These are phyloP conservation scores for Phalacrocorax brasilianus DNA, from an alignment of 2,113 vertebrate species.

Conservation along the genomic window DNA sequence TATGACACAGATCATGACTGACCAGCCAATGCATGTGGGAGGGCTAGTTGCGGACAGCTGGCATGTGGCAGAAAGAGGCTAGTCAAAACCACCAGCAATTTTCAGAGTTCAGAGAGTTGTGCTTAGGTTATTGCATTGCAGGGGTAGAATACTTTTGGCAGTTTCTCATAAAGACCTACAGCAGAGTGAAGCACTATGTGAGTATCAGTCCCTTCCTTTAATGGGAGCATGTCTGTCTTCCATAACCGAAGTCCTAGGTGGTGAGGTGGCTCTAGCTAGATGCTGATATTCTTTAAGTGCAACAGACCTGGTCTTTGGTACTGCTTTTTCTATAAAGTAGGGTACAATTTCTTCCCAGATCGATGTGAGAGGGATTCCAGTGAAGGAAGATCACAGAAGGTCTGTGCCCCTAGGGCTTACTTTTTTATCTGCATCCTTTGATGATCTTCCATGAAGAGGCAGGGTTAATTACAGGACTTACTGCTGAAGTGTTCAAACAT, in stretches of 20 bases:
- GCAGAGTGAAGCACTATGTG: background rate
- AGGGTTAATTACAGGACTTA: background rate
- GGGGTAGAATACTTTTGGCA: background rate
- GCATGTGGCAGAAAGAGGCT: background rate
- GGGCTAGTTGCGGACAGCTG: background rate
- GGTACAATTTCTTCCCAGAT: background rate
- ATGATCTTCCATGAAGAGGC: background rate
- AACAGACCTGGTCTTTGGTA: background rate
- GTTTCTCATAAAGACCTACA: background rate
- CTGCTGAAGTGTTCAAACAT: background rate
- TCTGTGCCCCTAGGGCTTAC: background rate
- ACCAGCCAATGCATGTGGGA: background rate
- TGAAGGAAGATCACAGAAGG: background rate
- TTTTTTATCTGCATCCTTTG: background rate
- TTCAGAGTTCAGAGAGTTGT: background rate
- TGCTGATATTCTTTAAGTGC: background rate
- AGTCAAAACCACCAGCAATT: background rate
- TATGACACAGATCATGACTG: background rate
- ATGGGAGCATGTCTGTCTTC: accelerated
- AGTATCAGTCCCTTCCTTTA: background rate
- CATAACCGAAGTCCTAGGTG: background rate
- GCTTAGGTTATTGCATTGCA: background rate
- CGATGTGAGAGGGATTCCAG: background rate
- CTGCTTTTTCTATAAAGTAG: background rate
- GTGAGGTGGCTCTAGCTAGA: background rate